Percentiles rank a stretch among this genome's conserved stretches.
Conservation (phyloP, 2,113 vertebrate genomes). For the Gopherus flavomarginatus region DNA sequence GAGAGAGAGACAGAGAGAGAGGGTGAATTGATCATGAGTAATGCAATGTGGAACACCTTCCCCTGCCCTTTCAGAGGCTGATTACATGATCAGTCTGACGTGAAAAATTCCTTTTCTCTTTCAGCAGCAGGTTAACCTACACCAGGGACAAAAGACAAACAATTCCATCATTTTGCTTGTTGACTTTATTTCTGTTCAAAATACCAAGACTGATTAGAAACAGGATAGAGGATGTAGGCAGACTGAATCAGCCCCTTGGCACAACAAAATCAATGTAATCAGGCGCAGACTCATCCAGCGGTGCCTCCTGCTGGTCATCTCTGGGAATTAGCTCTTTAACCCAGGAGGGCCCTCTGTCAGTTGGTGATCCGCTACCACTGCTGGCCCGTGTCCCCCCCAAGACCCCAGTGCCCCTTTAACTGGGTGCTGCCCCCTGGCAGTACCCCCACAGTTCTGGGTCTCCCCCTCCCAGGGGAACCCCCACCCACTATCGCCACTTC, state of each 20-base stretch:
- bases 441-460: too few species aligned
- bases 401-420: too few species aligned
- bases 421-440: too few species aligned
- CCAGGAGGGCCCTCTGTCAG: too few species aligned
- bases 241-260: neutral
- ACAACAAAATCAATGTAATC: neutral
- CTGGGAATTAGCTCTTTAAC: too few species aligned
- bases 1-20: neutral
- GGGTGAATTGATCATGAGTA: neutral
- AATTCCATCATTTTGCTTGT: neutral
- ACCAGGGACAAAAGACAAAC: neutral
- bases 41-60: neutral
- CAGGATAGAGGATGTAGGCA: neutral
- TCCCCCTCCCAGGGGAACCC: too few species aligned
- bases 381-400: too few species aligned
- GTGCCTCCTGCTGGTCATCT: too few species aligned
- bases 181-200: neutral
- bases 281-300: too few species aligned
- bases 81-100: rapidly evolving
- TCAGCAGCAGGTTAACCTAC: neutral
- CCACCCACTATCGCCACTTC: too few species aligned
- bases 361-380: too few species aligned
- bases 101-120: neutral
- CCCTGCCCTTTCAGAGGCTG: neutral
- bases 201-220: neutral